Base-by-base conservation (phyloP, 2,113 vertebrate species). In the Nycticorax nycticorax region DNA sequence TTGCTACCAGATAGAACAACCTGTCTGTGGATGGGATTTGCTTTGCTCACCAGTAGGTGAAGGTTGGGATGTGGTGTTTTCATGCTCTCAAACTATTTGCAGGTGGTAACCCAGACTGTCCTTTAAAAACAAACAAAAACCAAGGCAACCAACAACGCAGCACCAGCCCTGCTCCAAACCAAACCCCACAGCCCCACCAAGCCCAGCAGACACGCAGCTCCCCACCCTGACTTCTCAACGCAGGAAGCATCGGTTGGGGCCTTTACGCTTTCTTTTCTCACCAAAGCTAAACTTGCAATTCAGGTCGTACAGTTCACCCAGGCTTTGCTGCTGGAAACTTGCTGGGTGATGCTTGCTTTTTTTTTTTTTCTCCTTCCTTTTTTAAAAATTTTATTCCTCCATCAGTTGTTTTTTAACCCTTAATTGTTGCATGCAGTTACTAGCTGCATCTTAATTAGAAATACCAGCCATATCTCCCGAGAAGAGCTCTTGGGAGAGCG, bases 281-380 rank as follows among this genome's bases (percentile, higher is more conserved):
- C 48, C 79, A 28, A 15, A 76, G 78, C 57, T 66, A 11, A 33
- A 62, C 85, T 83, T 86, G 67, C 72, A 66, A 0, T 75, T 88
- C 8, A 7, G 27, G 62, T 85, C 56, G 88, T 82, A 32, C 10
- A 47, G 77, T 78, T 92, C 32, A 26, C 37, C 26, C 23, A 7
- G 57, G 43, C 50, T 89, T 92, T 90, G 85, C 67, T 88, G 63
- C 79, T 91, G 68, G 32, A 63, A 96, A 55, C 68, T 22, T 55
- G 7, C 28, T 45, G 43, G 59, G 28, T 77, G 72, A 66, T 20
- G 6, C 28, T 69, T 73, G 10, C 7, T 21, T 27, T 41, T 24
- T 45, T 33, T 12, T 23, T 43, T 14, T 4, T 28, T 13, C 7
- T 26, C 12, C 6, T 9, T 16, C 23, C 8, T 4, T 28, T 19